Evolutionary conservation across 2,113 vertebrate genomes (phyloP).

Genomic region (Circaetus cinerascens): DNA sequence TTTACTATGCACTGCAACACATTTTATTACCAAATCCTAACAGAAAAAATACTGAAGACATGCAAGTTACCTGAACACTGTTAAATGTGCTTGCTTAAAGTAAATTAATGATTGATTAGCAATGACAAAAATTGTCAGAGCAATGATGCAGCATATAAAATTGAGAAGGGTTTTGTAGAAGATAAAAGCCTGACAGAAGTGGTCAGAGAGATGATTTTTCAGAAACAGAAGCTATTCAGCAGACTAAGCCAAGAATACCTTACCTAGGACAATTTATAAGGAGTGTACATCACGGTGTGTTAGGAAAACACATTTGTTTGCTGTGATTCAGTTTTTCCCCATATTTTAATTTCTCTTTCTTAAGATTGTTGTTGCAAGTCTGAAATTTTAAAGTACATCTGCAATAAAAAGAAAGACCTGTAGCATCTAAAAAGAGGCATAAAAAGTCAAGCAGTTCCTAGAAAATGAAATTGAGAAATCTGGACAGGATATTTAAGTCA

Average conservation of each 20-base stretch:
- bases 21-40: not conserved
- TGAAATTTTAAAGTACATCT: not conserved
- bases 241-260: not conserved
- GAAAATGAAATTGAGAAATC: not conserved
- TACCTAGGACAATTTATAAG: not conserved
- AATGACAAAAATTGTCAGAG: not conserved
- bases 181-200: not conserved
- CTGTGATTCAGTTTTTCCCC: not conserved
- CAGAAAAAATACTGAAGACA: not conserved
- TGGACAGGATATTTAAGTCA: not conserved
- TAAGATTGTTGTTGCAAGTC: not conserved
- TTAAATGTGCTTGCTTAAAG: not conserved
- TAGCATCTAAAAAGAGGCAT: not conserved
- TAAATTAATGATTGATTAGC: not conserved
- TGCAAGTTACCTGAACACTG: not conserved
- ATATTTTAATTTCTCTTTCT: not conserved
- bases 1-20: not conserved
- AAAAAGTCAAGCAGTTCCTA: not conserved
- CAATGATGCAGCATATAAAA: not conserved
- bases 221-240: not conserved
- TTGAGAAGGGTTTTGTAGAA: not conserved
- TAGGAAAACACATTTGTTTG: not conserved
- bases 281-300: fast-evolving
- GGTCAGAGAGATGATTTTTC: not conserved
- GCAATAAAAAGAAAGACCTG: not conserved